Evolutionary conservation across 2,113 vertebrate species (phyloP), one percentile per base, ranked within the genome.

Genomic region (Podarcis muralis): DNA sequence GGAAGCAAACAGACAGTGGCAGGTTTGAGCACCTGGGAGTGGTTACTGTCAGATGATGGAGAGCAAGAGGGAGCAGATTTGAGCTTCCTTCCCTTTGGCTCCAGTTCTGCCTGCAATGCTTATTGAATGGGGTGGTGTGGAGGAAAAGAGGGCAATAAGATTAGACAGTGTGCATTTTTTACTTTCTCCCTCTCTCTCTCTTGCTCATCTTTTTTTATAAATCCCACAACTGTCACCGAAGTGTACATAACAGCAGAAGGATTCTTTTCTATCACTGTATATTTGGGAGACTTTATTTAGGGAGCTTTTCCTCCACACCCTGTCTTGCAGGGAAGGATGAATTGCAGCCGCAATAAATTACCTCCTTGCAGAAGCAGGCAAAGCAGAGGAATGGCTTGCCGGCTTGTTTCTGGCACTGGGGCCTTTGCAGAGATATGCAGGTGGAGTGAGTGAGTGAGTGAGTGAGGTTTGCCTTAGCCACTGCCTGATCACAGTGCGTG

Each of bases 371-470:
- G 4, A n/a, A 71, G 2, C 22, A 0, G n/a, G 9, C 65, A 40
- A 90, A 37, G 32, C 0, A 5, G 0, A 1, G 22, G 0, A 27
- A 13, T 23, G 37, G 30, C 2, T 8, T 1, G 15, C 15, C 0
- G 59, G 35, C 35, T 0, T 0, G 48, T 37, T 68, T 1, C 25
- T 13, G 30, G 30, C 3, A 6, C 6, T 43, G 18, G 0, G 57
- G 53, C 0, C 30, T 65, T 80, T 0, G 0, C 0, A 25, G 62
- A 16, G 57, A 30, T 16, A 13, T 32, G 53, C 22, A 37, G 86
- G n/a, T 0, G 30, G 2, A 18, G 12, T 0, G 6, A 30, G 5
- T 20, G 77, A 30, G 5, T 20, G 77, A 89, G 84, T 5, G 12
- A 86, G 48, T 53, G 48, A 53, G 37, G 2, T 0, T 27, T 22